Conservation (phyloP, 2,888 invertebrate genomes). For the Acrobasis suavella region DNA sequence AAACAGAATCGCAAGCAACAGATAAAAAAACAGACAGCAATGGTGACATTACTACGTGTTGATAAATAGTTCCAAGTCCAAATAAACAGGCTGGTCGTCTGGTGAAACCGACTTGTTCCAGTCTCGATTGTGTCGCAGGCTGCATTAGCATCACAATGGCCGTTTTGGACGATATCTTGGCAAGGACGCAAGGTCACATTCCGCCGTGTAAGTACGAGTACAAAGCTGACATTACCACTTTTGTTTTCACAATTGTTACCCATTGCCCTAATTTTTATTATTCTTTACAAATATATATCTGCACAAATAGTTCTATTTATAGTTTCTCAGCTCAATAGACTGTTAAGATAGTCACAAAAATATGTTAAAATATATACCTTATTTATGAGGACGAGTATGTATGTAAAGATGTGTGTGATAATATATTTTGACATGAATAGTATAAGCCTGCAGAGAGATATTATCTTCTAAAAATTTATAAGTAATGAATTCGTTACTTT, state of each 20-base stretch:
- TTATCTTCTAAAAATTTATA: too few species aligned
- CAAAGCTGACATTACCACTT: constrained; percentile 17
- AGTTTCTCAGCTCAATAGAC: neutral
- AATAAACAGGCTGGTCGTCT: constrained; percentile 3
- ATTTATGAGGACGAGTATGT: too few species aligned
- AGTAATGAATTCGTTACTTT: too few species aligned
- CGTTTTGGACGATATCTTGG: constrained; percentile 23
- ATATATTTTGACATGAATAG: too few species aligned
- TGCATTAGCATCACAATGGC: constrained; percentile 35
- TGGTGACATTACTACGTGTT: neutral
- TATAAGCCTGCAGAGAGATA: too few species aligned
- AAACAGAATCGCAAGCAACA: too few species aligned
- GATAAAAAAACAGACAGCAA: too few species aligned
- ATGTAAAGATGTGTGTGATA: too few species aligned
- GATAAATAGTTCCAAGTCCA: neutral
- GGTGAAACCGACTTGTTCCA: constrained; percentile 13
- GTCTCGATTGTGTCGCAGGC: neutral
- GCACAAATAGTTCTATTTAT: neutral
- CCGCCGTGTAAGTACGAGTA: constrained; percentile 11
- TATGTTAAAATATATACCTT: too few species aligned
- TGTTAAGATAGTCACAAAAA: neutral
- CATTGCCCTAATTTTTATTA: constrained; percentile 9
- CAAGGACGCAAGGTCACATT: constrained; percentile 36
- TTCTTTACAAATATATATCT: neutral
- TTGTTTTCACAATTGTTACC: constrained; percentile 17